Percentiles rank a stretch among this genome's conserved stretches.
phyloP scores from a whole-genome alignment of 2,113 vertebrate species.

The Callipepla californica region DNA sequence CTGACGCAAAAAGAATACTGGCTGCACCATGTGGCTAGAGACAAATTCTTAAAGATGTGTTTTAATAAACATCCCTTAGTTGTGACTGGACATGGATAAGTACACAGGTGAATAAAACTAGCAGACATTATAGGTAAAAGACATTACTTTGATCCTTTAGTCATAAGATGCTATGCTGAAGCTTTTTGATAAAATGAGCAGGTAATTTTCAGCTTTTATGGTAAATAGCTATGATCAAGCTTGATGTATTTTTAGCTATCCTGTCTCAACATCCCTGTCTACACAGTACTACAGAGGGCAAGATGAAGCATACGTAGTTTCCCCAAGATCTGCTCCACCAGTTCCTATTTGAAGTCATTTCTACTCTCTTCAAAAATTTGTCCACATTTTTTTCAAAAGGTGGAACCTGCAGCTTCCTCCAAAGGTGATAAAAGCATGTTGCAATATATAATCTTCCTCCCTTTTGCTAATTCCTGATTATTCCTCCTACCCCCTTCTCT shows the following conservation, averaged over 20 bases:
- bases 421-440: background rate
- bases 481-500: background rate
- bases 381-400: background rate
- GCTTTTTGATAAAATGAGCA: background rate
- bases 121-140: background rate
- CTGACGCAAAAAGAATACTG: background rate
- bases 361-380: background rate
- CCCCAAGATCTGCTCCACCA: background rate
- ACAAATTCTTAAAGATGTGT: background rate
- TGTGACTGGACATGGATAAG: background rate
- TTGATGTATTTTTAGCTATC: background rate
- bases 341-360: background rate
- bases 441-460: background rate
- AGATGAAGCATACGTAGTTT: background rate
- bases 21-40: background rate
- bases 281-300: background rate
- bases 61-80: background rate
- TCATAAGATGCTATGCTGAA: background rate
- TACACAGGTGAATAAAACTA: background rate
- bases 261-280: background rate
- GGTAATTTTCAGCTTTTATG: constrained; percentile 18
- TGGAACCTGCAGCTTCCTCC: background rate
- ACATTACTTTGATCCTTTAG: constrained; percentile 7
- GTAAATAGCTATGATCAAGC: background rate
- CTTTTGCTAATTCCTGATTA: background rate